phyloP scores from a whole-genome alignment of 1,140 invertebrate genomes.

The Alviniconcha marisindica region DNA sequence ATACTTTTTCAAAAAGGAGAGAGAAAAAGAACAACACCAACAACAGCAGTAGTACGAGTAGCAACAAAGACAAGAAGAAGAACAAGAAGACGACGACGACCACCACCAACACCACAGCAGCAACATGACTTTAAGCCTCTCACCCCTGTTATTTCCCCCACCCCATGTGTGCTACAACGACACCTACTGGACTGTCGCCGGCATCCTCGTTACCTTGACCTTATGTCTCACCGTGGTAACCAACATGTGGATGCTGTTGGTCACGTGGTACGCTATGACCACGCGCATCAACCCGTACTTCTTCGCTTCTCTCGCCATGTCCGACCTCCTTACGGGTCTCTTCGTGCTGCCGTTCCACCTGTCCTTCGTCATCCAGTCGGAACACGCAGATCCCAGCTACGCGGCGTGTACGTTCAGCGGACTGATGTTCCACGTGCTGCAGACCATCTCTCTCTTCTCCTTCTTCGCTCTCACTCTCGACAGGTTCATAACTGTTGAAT shows the following conservation, averaged over 20 bases:
- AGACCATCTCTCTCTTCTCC: constrained; percentile 25
- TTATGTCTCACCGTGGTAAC: not conserved
- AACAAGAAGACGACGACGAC: too few relatives aligned
- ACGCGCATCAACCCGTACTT: constrained; percentile 30
- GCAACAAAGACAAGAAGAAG: too few relatives aligned
- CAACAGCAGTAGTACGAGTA: too few relatives aligned
- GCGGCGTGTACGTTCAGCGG: constrained; percentile 13
- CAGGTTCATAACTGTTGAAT: not conserved
- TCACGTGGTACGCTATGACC: not conserved
- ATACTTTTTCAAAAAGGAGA: too few relatives aligned
- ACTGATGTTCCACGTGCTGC: constrained; percentile 14
- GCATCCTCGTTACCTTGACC: constrained; percentile 5
- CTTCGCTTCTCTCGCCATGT: constrained; percentile 26
- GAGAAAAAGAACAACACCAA: too few relatives aligned
- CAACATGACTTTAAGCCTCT: too few relatives aligned
- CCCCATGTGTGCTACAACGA: not conserved
- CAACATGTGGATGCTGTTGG: constrained; percentile 3
- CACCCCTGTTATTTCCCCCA: not conserved
- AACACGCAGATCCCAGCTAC: not conserved
- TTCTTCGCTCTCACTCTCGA: constrained; percentile 28
- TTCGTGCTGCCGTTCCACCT: constrained; percentile 26
- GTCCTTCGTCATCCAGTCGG: not conserved
- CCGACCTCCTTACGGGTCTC: constrained; percentile 7
- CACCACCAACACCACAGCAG: not conserved
- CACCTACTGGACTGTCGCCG: not conserved